Percentiles rank a stretch among this genome's conserved stretches.
These are phyloP conservation scores for Pelecanoides urinatrix DNA, from an alignment of 2,113 vertebrate species.

Conservation along the genomic window DNA sequence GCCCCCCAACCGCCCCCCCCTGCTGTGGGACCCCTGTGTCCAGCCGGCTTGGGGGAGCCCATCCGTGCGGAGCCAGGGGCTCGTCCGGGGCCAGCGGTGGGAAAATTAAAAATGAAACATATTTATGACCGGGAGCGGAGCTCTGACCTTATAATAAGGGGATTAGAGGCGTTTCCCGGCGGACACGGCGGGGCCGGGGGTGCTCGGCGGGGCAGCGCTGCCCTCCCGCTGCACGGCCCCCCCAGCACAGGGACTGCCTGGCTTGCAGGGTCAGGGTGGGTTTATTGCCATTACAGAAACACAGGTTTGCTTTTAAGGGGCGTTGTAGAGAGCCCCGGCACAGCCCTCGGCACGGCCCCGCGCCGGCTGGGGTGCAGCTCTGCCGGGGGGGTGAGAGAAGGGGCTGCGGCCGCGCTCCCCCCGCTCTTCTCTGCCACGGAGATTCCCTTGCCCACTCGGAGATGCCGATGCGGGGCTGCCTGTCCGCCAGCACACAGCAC, in stretches of 20 bases:
- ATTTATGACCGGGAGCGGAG: neutral
- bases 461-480: neutral
- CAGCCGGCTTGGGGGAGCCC: fast-evolving
- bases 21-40: fast-evolving
- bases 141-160: neutral
- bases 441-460: fast-evolving
- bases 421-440: neutral
- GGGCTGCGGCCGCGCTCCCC: neutral
- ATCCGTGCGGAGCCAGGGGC: fast-evolving
- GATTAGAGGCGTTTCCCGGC: neutral
- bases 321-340: neutral
- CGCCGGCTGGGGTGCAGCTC: neutral
- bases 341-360: neutral
- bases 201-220: neutral
- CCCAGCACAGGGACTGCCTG: neutral
- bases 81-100: neutral
- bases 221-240: neutral
- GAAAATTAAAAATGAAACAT: neutral
- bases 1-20: no score
- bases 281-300: neutral
- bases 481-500: neutral
- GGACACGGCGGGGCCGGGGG: fast-evolving
- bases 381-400: neutral
- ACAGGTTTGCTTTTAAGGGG: neutral
- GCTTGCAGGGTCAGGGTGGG: no score